Evolutionary conservation across 2,888 invertebrate genomes (phyloP), one percentile per base, ranked within the genome.

Genomic region (Maniola hyperantus): DNA sequence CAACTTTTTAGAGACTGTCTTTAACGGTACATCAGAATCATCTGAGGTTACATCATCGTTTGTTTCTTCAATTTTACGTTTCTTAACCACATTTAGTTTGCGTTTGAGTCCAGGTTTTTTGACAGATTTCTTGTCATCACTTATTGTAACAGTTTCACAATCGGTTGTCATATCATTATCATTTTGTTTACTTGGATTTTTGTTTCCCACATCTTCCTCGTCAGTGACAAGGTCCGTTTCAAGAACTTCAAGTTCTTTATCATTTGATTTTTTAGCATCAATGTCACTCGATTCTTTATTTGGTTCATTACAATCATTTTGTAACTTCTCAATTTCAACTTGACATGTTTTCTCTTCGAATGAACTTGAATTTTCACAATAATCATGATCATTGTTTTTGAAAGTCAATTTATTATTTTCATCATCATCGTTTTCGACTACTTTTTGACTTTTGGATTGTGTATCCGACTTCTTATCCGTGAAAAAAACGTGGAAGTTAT

Each of bases 401-500:
- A 4, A 39, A 39, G 4, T 39, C 10, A 11, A 39, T 11, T 10
- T 18, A 36, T 11, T 11, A 18, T 55, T 5, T 39, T 39, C 36
- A 15, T 54, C 54, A 53, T 53, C 33, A 34, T 8, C 1, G 15
- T 15, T 34, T 7, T 7, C 48, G 4, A 48, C 1, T 5, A 2
- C 48, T 18, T 6, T 48, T 48, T 48, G 48, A 51, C 64, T 51
- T 39, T 64, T 54, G 55, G 83, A 83, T 0, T 85, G 81, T 0
- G 83, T 79, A 0, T 77, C 79, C 0, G 88, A 84, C 71, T 84
- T 88, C n/a, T 81, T 80, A 1, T 84, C 83, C 0, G 79, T 76
- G 60, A 91, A 91, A 68, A 77, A 85, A 0, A 91, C 91, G 73
- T 89, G 82, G 55, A 84, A 88, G 5, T 83, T 82, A 1, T 88